phyloP scores from a whole-genome alignment of 1,140 invertebrate species.

The Neotoxoptera formosana region DNA sequence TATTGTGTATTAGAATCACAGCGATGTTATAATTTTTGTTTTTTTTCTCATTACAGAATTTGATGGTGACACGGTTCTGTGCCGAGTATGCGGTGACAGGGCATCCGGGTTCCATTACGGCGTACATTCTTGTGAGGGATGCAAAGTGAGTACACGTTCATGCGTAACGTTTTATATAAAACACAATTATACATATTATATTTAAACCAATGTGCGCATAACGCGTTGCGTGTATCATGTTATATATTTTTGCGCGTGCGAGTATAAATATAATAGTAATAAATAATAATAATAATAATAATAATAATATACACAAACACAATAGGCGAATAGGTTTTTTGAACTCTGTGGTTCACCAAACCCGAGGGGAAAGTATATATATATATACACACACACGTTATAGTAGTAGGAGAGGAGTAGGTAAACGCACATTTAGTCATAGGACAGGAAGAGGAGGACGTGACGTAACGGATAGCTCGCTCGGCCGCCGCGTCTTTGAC shows the following conservation, averaged over 20 bases:
- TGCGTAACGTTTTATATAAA: neutral
- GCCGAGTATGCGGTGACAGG: conserved; percentile 99
- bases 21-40: neutral
- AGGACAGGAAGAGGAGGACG: conserved; percentile 23
- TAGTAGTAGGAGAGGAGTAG: neutral
- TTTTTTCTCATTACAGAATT: conserved; percentile 84
- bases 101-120: conserved; percentile 99
- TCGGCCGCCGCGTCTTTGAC: conserved; percentile 18
- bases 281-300: no score
- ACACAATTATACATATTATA: neutral
- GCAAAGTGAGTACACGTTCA: conserved; percentile 83
- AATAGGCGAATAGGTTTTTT: conserved; percentile 29
- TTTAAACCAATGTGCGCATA: neutral
- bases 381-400: neutral
- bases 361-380: conserved; percentile 31
- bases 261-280: neutral
- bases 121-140: conserved; percentile 98
- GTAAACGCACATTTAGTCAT: neutral
- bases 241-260: neutral
- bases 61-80: conserved; percentile 96
- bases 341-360: conserved; percentile 18
- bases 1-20: neutral
- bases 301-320: conserved; percentile 3
- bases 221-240: neutral
- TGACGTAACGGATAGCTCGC: conserved; percentile 49